Conservation (phyloP, 2,797 vertebrate species). For the Macroramphosus scolopax region DNA sequence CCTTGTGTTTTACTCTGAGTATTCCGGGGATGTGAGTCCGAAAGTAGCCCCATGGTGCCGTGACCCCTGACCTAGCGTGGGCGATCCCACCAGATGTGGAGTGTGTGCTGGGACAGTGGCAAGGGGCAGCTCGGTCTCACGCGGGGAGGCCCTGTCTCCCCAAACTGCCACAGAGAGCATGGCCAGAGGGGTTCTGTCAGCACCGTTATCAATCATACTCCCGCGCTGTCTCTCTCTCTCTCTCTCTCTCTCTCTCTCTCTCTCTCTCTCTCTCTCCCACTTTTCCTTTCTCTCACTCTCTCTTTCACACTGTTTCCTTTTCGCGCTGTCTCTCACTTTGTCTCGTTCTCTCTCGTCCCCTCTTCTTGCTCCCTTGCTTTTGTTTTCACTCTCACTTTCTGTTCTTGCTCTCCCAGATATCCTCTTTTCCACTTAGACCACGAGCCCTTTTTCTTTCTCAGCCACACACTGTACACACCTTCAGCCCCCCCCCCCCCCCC, state of each 20-base stretch:
- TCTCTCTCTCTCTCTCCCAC: slow-evolving; percentile 59
- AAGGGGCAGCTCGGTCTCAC: slow-evolving; percentile 77
- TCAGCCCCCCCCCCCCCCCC: slow-evolving; percentile 14
- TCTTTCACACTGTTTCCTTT: slow-evolving; percentile 46
- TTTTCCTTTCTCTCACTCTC: slow-evolving; percentile 60
- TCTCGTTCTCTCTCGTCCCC: not conserved
- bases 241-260: slow-evolving; percentile 47
- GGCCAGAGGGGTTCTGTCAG: slow-evolving; percentile 81
- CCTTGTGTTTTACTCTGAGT: slow-evolving; percentile 68
- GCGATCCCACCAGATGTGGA: slow-evolving; percentile 82
- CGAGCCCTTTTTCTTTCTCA: slow-evolving; percentile 34
- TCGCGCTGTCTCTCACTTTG: slow-evolving; percentile 48
- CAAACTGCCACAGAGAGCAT: slow-evolving; percentile 81
- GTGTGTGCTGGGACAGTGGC: slow-evolving; percentile 80
- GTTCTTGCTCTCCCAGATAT: slow-evolving; percentile 46
- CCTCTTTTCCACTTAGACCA: slow-evolving; percentile 49
- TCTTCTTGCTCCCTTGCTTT: slow-evolving; percentile 17
- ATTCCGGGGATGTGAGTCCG: slow-evolving; percentile 75
- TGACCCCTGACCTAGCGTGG: slow-evolving; percentile 76
- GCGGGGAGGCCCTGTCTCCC: slow-evolving; percentile 79
- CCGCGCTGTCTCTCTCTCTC: slow-evolving; percentile 65
- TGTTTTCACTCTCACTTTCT: slow-evolving; percentile 37
- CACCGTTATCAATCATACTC: slow-evolving; percentile 82
- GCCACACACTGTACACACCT: slow-evolving; percentile 37
- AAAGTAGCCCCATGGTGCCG: slow-evolving; percentile 74